phyloP scores from a whole-genome alignment of 2,113 vertebrate species.

The Rhinogobius similis region DNA sequence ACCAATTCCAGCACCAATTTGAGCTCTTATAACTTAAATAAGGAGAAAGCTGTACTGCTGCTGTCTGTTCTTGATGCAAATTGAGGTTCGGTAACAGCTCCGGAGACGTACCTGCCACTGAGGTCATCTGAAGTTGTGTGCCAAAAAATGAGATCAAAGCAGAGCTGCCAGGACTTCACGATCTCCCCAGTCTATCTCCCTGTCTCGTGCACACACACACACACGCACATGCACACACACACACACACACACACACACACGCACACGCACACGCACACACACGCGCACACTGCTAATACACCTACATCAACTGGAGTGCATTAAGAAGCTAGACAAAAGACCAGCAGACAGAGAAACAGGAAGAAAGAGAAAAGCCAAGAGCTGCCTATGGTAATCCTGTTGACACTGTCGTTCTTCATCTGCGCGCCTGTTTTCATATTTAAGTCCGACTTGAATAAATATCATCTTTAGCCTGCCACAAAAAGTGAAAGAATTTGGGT shows the following conservation, averaged over 20 bases:
- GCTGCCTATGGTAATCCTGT: constrained; percentile 43
- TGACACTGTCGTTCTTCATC: constrained; percentile 51
- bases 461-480: constrained; percentile 37
- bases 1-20: background rate
- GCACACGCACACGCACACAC: background rate
- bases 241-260: background rate
- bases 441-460: constrained; percentile 35
- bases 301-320: constrained; percentile 9
- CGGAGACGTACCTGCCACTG: constrained; percentile 51
- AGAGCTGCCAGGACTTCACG: constrained; percentile 36
- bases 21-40: background rate
- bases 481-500: constrained; percentile 34
- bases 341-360: background rate
- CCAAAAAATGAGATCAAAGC: constrained; percentile 60
- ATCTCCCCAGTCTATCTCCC: constrained; percentile 31
- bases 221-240: background rate
- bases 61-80: constrained; percentile 55
- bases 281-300: background rate
- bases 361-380: constrained; percentile 11
- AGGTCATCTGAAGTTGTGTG: constrained; percentile 62
- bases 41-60: constrained; percentile 16
- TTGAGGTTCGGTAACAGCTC: constrained; percentile 23
- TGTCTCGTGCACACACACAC: background rate
- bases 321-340: constrained; percentile 1
- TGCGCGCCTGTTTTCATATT: constrained; percentile 37